Conservation (phyloP, 1,140 invertebrate species). For the Cephus cinctus region DNA sequence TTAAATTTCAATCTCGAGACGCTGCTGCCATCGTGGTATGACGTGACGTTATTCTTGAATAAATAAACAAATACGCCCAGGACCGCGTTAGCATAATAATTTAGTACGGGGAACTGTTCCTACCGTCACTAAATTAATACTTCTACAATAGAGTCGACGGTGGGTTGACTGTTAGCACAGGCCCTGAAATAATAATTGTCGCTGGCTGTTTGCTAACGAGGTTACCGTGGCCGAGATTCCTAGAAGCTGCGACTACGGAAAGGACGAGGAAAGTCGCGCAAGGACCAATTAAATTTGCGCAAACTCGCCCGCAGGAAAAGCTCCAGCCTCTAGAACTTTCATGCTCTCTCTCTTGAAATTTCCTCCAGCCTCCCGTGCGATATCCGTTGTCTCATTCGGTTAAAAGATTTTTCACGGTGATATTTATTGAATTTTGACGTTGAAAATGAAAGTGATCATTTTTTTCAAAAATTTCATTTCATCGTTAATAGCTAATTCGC, state of each 20-base stretch:
- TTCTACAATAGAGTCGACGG: slow-evolving; percentile 22
- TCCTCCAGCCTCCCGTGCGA: neutral
- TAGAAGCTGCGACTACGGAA: too few relatives aligned
- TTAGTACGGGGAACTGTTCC: slow-evolving; percentile 19
- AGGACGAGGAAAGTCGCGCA: slow-evolving; percentile 23
- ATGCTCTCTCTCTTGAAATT: too few relatives aligned
- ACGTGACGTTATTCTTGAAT: too few relatives aligned
- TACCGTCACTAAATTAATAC: slow-evolving; percentile 32
- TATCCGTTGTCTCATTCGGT: slow-evolving; percentile 6
- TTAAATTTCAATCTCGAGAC: too few relatives aligned
- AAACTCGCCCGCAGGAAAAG: neutral
- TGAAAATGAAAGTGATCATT: too few relatives aligned
- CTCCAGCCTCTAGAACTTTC: neutral
- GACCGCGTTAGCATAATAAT: slow-evolving; percentile 28
- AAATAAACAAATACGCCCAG: slow-evolving; percentile 2
- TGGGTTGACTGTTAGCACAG: slow-evolving; percentile 20
- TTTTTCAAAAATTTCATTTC: too few relatives aligned
- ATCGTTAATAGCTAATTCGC: too few relatives aligned
- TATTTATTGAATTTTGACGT: too few relatives aligned
- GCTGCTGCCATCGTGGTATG: too few relatives aligned
- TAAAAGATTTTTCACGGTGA: too few relatives aligned
- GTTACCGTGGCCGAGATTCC: slow-evolving; percentile 13
- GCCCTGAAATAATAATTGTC: slow-evolving; percentile 37
- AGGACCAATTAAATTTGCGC: slow-evolving; percentile 5
- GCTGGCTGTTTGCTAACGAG: slow-evolving; percentile 37